A percentile compares a stretch with the other conserved stretches of the same genome.
These are phyloP conservation scores for Sycon ciliatum DNA, from an alignment of 37 sponge, comb jelly and placozoan species.

Conservation along the genomic window DNA sequence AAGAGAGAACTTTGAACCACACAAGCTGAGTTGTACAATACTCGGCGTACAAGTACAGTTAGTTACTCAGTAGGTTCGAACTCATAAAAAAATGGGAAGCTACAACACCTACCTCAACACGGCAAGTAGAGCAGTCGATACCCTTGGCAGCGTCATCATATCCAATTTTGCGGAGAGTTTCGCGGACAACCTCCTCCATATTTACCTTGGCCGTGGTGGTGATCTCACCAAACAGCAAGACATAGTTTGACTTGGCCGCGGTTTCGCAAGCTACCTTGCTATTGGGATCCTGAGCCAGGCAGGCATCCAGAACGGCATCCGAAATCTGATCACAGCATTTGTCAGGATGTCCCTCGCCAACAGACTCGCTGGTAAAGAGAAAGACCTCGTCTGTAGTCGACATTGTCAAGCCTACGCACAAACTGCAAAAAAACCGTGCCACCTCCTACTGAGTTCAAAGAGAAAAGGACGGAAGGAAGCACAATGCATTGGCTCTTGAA, in stretches of 20 bases:
- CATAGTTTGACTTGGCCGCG: slow-evolving; percentile 81
- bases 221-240: slow-evolving; percentile 92
- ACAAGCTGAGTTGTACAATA: too few relatives aligned
- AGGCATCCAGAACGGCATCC: slow-evolving; percentile 92
- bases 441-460: too few relatives aligned
- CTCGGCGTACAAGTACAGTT: too few relatives aligned
- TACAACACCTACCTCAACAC: too few relatives aligned
- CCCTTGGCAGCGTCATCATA: slow-evolving; percentile 70
- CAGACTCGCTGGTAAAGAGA: slow-evolving; percentile 94
- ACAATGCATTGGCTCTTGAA: too few relatives aligned
- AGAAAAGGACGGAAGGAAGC: too few relatives aligned
- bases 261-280: slow-evolving; percentile 96
- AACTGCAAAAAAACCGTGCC: too few relatives aligned
- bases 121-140: too few relatives aligned
- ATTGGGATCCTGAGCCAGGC: slow-evolving; percentile 80
- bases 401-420: too few relatives aligned
- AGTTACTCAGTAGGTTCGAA: too few relatives aligned
- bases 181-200: slow-evolving; percentile 60
- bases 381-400: slow-evolving; percentile 49
- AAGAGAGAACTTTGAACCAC: too few relatives aligned
- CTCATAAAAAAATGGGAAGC: too few relatives aligned
- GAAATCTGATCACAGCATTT: slow-evolving; percentile 97
- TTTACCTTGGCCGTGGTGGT: slow-evolving; percentile 71
- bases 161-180: slow-evolving; percentile 74
- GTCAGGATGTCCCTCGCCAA: slow-evolving; percentile 97